Percentiles rank a stretch among this genome's conserved stretches.
Evolutionary conservation across 1,140 invertebrate genomes (phyloP).

Genomic region (Babylonia areolata): DNA sequence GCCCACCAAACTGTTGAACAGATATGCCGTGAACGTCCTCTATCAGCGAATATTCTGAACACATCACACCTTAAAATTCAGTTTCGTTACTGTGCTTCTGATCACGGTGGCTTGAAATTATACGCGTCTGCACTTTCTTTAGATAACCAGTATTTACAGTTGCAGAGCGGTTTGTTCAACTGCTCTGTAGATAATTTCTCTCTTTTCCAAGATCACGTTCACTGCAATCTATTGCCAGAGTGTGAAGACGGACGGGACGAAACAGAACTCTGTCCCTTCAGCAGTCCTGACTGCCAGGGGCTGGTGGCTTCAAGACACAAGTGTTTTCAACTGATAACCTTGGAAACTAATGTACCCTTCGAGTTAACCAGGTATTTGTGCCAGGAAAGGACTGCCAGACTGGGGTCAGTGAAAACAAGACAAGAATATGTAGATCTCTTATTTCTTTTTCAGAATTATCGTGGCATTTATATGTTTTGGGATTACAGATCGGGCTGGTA

Average conservation of each 20-base stretch:
- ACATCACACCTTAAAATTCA: too few relatives aligned
- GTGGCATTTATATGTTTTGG: background rate
- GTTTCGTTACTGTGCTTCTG: too few relatives aligned
- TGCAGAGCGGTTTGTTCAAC: background rate
- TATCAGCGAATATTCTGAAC: too few relatives aligned
- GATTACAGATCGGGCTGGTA: background rate
- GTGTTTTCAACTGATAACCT: background rate
- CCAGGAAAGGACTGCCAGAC: background rate
- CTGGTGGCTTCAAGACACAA: background rate
- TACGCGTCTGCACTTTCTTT: too few relatives aligned
- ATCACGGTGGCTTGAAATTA: too few relatives aligned
- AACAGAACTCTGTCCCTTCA: background rate
- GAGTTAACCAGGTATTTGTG: background rate
- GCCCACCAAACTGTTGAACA: too few relatives aligned
- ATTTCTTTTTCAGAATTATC: background rate
- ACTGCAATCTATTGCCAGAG: background rate
- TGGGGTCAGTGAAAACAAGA: background rate
- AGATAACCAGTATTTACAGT: background rate
- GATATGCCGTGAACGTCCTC: too few relatives aligned
- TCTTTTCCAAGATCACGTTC: background rate
- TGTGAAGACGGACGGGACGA: background rate
- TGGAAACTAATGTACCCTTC: background rate
- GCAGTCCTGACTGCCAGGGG: background rate
- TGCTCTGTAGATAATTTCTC: background rate
- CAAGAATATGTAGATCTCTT: background rate